These are phyloP conservation scores for Morphnarchus princeps DNA, from an alignment of 2,113 vertebrate genomes.

Conservation along the genomic window DNA sequence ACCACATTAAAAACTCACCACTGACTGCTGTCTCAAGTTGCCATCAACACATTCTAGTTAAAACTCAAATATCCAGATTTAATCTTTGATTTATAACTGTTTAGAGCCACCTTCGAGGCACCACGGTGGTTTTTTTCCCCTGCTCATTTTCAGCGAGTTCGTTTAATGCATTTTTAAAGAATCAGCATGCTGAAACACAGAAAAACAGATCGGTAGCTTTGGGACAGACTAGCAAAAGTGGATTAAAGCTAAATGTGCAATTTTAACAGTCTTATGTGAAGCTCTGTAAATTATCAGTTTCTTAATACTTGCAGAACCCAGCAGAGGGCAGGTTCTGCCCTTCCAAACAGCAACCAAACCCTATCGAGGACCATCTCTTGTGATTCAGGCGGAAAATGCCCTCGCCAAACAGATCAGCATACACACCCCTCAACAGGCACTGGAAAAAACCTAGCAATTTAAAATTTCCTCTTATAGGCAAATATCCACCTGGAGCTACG, in stretches of 20 bases:
- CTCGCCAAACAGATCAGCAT: too few species aligned
- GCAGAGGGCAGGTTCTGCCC: slow-evolving; percentile 70
- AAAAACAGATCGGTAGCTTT: background rate
- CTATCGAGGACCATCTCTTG: rapidly evolving
- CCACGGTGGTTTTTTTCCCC: rapidly evolving
- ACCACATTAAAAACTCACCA: background rate
- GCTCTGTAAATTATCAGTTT: background rate
- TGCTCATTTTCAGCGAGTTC: background rate
- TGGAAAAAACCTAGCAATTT: background rate
- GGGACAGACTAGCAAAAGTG: background rate
- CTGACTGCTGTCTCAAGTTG: background rate
- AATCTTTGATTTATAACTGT: background rate
- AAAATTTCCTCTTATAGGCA: background rate
- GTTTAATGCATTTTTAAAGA: background rate
- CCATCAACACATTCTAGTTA: background rate
- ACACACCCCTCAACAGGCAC: too few species aligned
- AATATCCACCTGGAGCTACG: background rate
- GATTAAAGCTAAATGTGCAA: background rate
- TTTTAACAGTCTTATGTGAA: background rate
- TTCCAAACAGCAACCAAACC: background rate
- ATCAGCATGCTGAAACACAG: background rate
- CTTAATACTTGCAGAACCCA: background rate
- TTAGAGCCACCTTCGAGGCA: background rate
- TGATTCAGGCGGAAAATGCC: background rate
- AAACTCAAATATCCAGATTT: background rate